Evolutionary conservation across 2,113 vertebrate genomes (phyloP), one percentile per base, ranked within the genome.

Genomic region (Prietella phreatophila): DNA sequence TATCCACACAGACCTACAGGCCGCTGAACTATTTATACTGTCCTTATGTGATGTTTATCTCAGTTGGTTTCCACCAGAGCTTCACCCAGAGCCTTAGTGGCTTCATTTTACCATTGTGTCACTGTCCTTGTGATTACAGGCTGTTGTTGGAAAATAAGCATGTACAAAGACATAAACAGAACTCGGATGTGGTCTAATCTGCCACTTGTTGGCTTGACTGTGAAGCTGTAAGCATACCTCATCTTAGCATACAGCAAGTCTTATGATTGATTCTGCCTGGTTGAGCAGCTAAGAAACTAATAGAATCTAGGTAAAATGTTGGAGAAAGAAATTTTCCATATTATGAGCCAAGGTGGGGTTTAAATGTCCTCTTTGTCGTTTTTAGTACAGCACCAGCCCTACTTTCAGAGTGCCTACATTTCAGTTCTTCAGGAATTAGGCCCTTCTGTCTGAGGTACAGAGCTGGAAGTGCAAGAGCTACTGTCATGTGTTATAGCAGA

Each of bases 51-150:
- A 56, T 19, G 7, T 61, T 4, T 60, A 47, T 27, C 4, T 60
- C 75, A 20, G n/a, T 33, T 81, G 55, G 13, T 60, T 56, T 82
- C 55, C 55, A 63, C 11, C 82, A 42, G 1, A 39, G 22, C 30
- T 82, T 36, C 4, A 39, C 20, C 27, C 56, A 14, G 60, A 65
- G 36, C 14, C 22, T 61, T 83, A 82, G 55, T 82, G 81, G 81
- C 33, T 63, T 83, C 11, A 83, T 47, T 36, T 63, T 36, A 63
- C 58, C 39, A 19, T 50, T 8, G 14, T 83, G 82, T 83, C 25
- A 65, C 39, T 83, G 36, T 65, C 82, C 82, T 83, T 83, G 65
- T 47, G 39, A 83, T 65, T 65, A 83, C 13, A 83, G 60, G 36
- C 25, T 83, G 14, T 25, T 65, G 60, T n/a, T 65, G 58, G 58